Percentiles rank a stretch among this genome's conserved stretches.
phyloP scores from a whole-genome alignment of 2,113 vertebrate genomes.

The Scalopus aquaticus region DNA sequence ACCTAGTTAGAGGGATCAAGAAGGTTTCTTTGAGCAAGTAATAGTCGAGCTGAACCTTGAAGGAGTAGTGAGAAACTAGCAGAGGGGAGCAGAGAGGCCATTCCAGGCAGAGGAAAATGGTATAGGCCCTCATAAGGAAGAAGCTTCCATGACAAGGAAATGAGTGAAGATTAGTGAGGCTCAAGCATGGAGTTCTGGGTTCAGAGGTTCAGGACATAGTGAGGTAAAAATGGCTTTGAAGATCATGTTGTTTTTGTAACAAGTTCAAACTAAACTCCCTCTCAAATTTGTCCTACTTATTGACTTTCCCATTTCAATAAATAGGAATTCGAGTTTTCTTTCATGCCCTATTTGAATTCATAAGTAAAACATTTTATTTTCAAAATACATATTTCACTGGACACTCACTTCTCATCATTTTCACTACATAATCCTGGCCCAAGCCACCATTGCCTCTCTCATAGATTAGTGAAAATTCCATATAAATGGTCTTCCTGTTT shows the following conservation, averaged over 20 bases:
- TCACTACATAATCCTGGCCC: not conserved
- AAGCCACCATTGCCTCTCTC: not conserved
- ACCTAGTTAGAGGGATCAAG: not conserved
- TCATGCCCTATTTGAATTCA: not conserved
- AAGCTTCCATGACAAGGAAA: not conserved
- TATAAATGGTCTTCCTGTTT: not conserved
- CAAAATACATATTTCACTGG: not conserved
- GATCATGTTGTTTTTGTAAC: not conserved
- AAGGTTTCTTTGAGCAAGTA: constrained; percentile 1
- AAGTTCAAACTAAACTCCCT: not conserved
- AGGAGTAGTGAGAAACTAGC: not conserved
- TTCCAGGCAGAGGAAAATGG: not conserved
- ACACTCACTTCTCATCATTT: not conserved
- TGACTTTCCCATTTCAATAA: not conserved
- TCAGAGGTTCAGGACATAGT: not conserved
- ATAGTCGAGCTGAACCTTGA: not conserved
- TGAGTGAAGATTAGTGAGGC: not conserved
- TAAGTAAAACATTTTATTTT: not conserved
- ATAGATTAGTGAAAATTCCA: not conserved
- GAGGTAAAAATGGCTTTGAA: not conserved
- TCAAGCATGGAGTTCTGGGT: not conserved
- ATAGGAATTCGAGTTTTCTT: not conserved
- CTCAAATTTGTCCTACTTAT: not conserved
- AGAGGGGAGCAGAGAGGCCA: not conserved
- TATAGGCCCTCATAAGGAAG: not conserved